Percentiles rank a stretch among this genome's conserved stretches.
Conservation (phyloP, 2,888 invertebrate species). For the Troilus luridus region DNA sequence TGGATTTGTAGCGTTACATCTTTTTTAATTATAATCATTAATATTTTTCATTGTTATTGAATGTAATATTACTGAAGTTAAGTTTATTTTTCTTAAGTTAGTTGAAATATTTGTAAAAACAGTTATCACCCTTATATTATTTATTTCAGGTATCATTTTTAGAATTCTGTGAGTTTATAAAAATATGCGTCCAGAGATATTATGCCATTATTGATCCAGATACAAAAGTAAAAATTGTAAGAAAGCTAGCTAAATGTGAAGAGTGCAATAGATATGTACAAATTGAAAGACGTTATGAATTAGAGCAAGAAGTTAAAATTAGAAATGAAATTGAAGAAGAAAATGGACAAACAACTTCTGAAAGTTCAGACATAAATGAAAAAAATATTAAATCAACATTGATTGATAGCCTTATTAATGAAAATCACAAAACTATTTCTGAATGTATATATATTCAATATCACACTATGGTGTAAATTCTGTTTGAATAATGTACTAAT, state of each 20-base stretch:
- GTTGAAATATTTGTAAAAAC: not conserved
- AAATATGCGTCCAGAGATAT: not conserved
- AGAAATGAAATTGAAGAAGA: not conserved
- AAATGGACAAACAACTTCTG: not conserved
- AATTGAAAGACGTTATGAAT: not conserved
- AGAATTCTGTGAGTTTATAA: constrained; percentile 35
- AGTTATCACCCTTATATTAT: not conserved
- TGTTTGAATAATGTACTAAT: not conserved
- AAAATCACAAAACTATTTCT: not conserved
- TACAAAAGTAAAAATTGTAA: not conserved
- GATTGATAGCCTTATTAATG: not conserved
- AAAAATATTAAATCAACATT: not conserved
- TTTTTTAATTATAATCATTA: not conserved
- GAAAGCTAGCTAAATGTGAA: not conserved
- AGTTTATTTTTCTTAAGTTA: not conserved
- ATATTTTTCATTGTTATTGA: not conserved
- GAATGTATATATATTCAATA: not conserved
- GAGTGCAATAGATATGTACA: not conserved
- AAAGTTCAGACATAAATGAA: not conserved
- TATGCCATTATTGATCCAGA: not conserved
- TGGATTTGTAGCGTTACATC: not conserved
- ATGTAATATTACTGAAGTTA: not conserved
- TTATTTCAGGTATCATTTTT: constrained; percentile 41
- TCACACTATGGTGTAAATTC: not conserved
- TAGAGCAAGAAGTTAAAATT: not conserved